These are phyloP conservation scores for Musca vetustissima DNA, from an alignment of 1,140 invertebrate genomes.

Conservation along the genomic window DNA sequence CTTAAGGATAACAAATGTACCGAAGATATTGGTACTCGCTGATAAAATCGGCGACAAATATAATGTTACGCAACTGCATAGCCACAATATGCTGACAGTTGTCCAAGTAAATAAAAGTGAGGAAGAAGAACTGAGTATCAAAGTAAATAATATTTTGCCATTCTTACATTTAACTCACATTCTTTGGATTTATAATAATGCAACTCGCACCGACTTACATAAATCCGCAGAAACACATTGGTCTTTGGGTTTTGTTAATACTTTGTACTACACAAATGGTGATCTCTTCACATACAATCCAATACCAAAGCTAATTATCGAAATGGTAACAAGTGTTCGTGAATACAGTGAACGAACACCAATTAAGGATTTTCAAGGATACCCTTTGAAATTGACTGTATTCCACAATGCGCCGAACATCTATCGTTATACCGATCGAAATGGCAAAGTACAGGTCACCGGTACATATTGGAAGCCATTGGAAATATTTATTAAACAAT, in stretches of 20 bases:
- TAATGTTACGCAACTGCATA: background rate
- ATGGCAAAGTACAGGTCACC: background rate
- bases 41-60: background rate
- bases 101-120: background rate
- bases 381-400: background rate
- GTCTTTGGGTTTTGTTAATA: background rate
- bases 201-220: background rate
- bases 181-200: background rate
- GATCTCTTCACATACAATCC: constrained; percentile 2
- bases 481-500: background rate
- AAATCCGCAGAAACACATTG: background rate
- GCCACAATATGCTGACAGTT: background rate
- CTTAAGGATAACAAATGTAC: background rate
- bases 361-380: background rate
- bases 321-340: background rate
- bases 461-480: background rate
- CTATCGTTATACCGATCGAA: background rate
- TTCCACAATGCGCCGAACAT: background rate
- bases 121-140: too few relatives aligned
- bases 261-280: background rate
- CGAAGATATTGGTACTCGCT: background rate
- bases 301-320: background rate
- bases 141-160: too few relatives aligned
- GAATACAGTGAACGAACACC: background rate
- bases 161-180: background rate